A percentile compares a stretch with the other conserved stretches of the same genome.
Conservation (phyloP, 2,113 vertebrate genomes). For the Zeus faber region DNA sequence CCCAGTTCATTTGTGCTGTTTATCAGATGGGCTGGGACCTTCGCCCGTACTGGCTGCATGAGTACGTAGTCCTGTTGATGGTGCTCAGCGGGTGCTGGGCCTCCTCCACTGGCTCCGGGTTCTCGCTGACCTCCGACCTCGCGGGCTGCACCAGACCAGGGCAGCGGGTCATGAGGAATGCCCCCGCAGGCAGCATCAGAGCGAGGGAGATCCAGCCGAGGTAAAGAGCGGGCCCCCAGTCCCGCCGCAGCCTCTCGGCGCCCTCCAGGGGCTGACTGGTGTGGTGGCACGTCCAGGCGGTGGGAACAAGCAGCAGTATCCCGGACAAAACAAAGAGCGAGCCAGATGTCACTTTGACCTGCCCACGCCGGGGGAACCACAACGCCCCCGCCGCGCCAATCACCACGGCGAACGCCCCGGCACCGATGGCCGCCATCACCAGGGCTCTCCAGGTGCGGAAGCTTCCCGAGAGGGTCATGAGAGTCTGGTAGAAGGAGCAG, state of each 20-base stretch:
- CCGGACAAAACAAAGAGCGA: slow-evolving; percentile 75
- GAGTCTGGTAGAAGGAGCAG: slow-evolving; percentile 85
- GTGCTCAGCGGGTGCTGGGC: slow-evolving; percentile 51
- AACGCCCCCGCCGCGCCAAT: slow-evolving; percentile 66
- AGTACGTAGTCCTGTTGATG: slow-evolving; percentile 63
- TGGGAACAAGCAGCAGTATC: slow-evolving; percentile 74
- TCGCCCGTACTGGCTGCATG: slow-evolving; percentile 58
- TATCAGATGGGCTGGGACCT: slow-evolving; percentile 47
- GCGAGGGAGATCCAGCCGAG: slow-evolving; percentile 79
- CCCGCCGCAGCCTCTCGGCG: slow-evolving; percentile 67
- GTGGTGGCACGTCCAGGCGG: slow-evolving; percentile 82
- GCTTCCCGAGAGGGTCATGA: slow-evolving; percentile 79
- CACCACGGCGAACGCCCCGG: slow-evolving; percentile 69
- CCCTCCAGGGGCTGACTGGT: slow-evolving; percentile 81
- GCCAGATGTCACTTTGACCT: slow-evolving; percentile 72
- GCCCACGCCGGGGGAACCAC: slow-evolving; percentile 66
- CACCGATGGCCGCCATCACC: slow-evolving; percentile 71
- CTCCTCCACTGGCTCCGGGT: slow-evolving; percentile 17
- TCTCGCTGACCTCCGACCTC: background rate
- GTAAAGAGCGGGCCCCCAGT: slow-evolving; percentile 85
- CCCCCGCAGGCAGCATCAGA: slow-evolving; percentile 71
- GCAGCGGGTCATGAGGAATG: slow-evolving; percentile 69
- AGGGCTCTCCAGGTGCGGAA: slow-evolving; percentile 82
- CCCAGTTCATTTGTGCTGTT: no score
- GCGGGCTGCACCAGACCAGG: slow-evolving; percentile 4